Evolutionary conservation across 2,888 invertebrate species (phyloP).

Genomic region (Phengaris arion): DNA sequence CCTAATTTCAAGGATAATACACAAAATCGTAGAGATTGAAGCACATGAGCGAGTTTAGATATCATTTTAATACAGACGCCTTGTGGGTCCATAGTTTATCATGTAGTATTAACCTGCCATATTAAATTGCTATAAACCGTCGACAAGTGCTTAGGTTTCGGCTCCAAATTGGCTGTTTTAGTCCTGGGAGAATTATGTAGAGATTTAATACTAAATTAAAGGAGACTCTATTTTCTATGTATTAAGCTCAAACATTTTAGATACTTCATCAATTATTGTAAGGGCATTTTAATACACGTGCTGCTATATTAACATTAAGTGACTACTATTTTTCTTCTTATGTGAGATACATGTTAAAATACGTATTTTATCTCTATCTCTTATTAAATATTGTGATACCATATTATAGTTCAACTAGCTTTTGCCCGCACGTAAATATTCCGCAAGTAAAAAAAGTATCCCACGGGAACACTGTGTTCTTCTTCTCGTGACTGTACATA

Average conservation of each 20-base stretch:
- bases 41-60: background rate
- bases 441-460: too few species aligned
- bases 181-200: conserved; percentile 39
- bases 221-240: conserved; percentile 17
- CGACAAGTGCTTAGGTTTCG: conserved; percentile 37
- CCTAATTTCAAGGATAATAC: background rate
- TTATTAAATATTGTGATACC: too few species aligned
- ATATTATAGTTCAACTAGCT: too few species aligned
- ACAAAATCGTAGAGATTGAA: background rate
- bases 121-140: conserved; percentile 38
- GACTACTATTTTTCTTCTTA: too few species aligned
- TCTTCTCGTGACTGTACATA: too few species aligned
- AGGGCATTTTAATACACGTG: background rate
- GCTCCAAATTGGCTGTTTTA: conserved; percentile 38
- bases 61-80: conserved; percentile 32
- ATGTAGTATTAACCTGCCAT: conserved; percentile 40
- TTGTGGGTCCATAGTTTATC: conserved; percentile 36
- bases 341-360: too few species aligned
- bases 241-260: background rate
- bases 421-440: too few species aligned
- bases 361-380: too few species aligned
- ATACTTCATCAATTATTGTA: background rate
- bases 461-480: too few species aligned
- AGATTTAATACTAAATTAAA: conserved; percentile 33
- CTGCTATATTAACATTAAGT: too few species aligned